phyloP scores from a whole-genome alignment of 2,888 invertebrate genomes.

The Plebejus argus region DNA sequence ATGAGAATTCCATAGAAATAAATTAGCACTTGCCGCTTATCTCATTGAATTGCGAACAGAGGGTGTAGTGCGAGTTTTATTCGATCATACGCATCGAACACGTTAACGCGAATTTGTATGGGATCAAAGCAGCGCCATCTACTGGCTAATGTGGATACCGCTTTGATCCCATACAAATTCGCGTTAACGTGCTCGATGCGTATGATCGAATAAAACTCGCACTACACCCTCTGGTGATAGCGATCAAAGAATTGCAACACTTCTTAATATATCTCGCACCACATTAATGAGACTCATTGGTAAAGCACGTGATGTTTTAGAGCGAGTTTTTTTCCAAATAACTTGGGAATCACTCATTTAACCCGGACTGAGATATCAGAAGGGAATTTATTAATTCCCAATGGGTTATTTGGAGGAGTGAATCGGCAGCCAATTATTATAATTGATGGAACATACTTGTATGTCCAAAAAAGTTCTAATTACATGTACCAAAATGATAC shows the following conservation, averaged over 20 bases:
- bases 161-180: no score
- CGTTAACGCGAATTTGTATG: no score
- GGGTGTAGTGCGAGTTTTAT: no score
- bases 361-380: neutral
- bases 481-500: constrained; percentile 37
- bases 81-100: no score
- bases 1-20: constrained; percentile 2
- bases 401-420: constrained; percentile 2
- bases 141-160: no score
- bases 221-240: no score
- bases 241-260: constrained; percentile 3
- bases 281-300: neutral
- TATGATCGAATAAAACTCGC: no score
- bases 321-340: neutral
- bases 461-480: constrained; percentile 22
- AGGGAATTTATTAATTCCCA: neutral
- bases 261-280: neutral
- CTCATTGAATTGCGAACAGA: neutral
- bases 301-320: neutral
- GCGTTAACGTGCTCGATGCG: no score
- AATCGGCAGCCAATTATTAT: constrained; percentile 20
- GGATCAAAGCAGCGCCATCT: no score
- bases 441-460: constrained; percentile 27
- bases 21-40: neutral
- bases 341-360: constrained; percentile 7